Evolutionary conservation across 1,140 invertebrate species (phyloP).

Genomic region (Leucophenga varia): DNA sequence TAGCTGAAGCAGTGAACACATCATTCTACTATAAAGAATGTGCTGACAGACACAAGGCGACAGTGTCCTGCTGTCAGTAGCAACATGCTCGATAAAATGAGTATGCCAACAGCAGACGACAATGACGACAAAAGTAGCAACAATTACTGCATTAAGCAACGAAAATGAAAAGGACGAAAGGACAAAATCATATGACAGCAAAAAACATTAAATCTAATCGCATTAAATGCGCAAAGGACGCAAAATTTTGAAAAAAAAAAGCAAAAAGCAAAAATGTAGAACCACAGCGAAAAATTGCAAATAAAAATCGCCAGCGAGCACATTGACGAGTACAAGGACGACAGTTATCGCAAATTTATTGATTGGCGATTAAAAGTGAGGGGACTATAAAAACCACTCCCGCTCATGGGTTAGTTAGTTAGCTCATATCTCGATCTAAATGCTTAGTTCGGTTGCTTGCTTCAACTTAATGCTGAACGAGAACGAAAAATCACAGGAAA

Average conservation of each 20-base stretch:
- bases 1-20: no score
- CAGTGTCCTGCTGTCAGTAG: no score
- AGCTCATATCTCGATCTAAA: conserved; percentile 17
- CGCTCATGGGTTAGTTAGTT: conserved; percentile 14
- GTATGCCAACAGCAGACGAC: no score
- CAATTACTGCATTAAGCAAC: conserved; percentile 14
- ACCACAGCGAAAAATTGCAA: background rate
- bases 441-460: conserved; percentile 15
- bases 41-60: no score
- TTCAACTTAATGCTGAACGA: no score
- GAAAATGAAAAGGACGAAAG: conserved; percentile 21
- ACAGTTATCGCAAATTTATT: conserved; percentile 53
- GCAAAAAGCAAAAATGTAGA: conserved; percentile 6
- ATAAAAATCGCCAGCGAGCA: conserved; percentile 1
- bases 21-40: no score
- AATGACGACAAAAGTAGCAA: no score
- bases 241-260: conserved; percentile 14
- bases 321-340: conserved; percentile 24
- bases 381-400: background rate
- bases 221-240: conserved; percentile 42
- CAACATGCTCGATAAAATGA: no score
- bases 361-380: conserved; percentile 43
- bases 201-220: conserved; percentile 48
- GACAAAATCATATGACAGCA: conserved; percentile 16
- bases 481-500: conserved; percentile 51